phyloP scores from a whole-genome alignment of 2,888 invertebrate species.

The Calameuta idolon region DNA sequence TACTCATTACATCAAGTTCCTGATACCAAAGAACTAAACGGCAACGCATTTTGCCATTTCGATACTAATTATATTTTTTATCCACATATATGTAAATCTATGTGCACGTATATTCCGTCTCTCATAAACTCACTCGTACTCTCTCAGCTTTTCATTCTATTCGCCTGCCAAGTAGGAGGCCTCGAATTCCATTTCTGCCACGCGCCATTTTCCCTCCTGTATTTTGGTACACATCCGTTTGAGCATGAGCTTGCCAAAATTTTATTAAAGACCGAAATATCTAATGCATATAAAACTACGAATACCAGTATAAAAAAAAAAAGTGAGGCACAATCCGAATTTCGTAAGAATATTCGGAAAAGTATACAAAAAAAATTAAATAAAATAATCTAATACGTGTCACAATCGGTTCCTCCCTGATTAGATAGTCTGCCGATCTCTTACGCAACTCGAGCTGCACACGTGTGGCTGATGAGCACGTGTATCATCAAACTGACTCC shows the following conservation, averaged over 20 bases:
- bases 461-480: not conserved
- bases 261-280: not conserved
- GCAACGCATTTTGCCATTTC: not conserved
- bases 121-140: not conserved
- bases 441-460: not conserved
- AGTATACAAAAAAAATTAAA: not conserved
- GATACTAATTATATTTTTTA: not conserved
- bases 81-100: not conserved
- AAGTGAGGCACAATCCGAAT: not conserved
- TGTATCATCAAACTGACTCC: not conserved
- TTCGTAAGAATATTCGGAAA: not conserved
- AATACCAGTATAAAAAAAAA: not conserved
- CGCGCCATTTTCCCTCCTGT: not conserved
- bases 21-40: not conserved
- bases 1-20: not conserved
- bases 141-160: not conserved
- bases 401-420: not conserved
- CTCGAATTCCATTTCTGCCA: not conserved
- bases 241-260: not conserved
- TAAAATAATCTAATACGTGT: not conserved
- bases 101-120: not conserved
- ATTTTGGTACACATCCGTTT: not conserved
- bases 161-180: not conserved
- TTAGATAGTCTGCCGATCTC: not conserved
- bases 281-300: not conserved